phyloP scores from a whole-genome alignment of 1,140 invertebrate species.

The Eurosta solidaginis region DNA sequence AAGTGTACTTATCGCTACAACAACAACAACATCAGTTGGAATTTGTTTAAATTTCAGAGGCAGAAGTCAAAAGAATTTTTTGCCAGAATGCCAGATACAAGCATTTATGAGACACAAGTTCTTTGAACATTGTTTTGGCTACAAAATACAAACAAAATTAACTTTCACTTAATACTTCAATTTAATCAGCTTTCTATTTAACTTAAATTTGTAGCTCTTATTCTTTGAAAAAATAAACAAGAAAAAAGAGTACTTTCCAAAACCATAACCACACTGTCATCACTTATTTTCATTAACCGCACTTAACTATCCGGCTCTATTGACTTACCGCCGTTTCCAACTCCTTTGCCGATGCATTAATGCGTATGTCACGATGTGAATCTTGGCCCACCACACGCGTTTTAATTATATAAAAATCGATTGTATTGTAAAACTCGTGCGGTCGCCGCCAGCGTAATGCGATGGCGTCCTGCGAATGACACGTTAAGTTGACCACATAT shows the following conservation, averaged over 20 bases:
- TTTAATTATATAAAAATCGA: conserved; percentile 81
- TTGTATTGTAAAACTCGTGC: conserved; percentile 70
- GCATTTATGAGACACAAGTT: too few species aligned
- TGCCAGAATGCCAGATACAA: too few species aligned
- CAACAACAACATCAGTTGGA: too few species aligned
- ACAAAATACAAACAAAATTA: too few species aligned
- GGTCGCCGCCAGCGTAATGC: conserved; percentile 82
- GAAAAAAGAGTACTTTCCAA: neutral
- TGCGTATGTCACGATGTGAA: conserved; percentile 68
- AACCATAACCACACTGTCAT: neutral
- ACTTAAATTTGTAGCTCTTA: too few species aligned
- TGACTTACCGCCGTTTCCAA: conserved; percentile 66
- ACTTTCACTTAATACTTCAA: too few species aligned
- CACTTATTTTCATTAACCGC: neutral
- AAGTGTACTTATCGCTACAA: too few species aligned
- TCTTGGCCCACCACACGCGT: conserved; percentile 66
- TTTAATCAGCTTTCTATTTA: too few species aligned
- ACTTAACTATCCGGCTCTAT: neutral
- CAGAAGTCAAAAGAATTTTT: too few species aligned
- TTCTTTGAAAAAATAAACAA: neutral
- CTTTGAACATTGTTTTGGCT: too few species aligned
- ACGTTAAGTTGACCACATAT: conserved; percentile 79
- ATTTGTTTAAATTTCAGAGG: too few species aligned
- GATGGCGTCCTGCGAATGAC: conserved; percentile 75
- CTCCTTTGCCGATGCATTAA: conserved; percentile 66